Evolutionary conservation across 1,140 invertebrate species (phyloP).

Genomic region (Aphaenogaster floridana): DNA sequence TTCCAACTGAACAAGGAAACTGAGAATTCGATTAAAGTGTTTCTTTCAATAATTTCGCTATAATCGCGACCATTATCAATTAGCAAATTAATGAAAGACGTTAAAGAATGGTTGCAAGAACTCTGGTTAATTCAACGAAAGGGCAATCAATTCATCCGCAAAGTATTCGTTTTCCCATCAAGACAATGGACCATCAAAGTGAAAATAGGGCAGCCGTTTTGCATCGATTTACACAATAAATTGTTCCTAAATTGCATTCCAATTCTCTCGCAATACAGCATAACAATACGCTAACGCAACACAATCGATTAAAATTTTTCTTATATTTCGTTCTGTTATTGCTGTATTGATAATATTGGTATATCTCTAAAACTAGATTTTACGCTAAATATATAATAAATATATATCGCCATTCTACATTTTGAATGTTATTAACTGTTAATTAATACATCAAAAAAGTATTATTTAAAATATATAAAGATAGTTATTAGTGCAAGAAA

Average conservation of each 20-base stretch:
- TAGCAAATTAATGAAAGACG: slow-evolving; percentile 40
- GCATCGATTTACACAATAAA: slow-evolving; percentile 50
- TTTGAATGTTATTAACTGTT: background rate
- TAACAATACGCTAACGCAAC: slow-evolving; percentile 30
- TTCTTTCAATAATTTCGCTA: slow-evolving; percentile 6
- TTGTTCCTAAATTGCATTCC: slow-evolving; percentile 40
- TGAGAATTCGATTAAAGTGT: slow-evolving; percentile 5
- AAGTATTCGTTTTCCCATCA: slow-evolving; percentile 30
- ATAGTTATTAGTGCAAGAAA: background rate
- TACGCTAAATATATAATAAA: background rate
- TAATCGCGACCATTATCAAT: background rate
- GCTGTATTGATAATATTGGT: background rate
- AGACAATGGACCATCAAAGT: slow-evolving; percentile 56
- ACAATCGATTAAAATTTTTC: background rate
- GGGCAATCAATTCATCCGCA: background rate
- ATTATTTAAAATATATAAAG: slow-evolving; percentile 13
- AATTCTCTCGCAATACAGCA: slow-evolving; percentile 22
- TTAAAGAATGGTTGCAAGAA: slow-evolving; percentile 1
- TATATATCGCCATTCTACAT: background rate
- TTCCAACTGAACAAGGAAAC: background rate
- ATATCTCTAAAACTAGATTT: background rate
- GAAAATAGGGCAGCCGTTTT: slow-evolving; percentile 15
- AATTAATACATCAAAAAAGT: background rate
- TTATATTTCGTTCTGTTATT: background rate
- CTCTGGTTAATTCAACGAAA: slow-evolving; percentile 38